These are phyloP conservation scores for Bilobella aurantiaca DNA, from an alignment of 1,140 invertebrate genomes.

Conservation along the genomic window DNA sequence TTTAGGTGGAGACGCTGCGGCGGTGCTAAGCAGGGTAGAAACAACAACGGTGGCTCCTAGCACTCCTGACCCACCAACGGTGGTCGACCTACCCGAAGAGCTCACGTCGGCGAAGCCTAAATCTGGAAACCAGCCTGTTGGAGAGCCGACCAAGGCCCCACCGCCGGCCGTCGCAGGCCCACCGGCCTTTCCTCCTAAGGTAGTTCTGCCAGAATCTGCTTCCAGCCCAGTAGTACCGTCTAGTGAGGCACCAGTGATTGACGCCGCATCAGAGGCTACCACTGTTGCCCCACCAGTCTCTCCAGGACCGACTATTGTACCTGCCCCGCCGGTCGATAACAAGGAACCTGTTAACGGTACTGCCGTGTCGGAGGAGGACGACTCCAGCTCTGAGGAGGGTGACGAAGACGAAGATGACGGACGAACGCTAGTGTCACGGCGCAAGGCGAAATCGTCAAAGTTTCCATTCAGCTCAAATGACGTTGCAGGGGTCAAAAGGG, in stretches of 20 bases:
- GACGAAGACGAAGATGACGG: neutral
- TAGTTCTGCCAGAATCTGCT: neutral
- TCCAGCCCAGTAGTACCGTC: neutral
- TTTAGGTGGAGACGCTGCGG: neutral
- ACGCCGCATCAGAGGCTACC: no score
- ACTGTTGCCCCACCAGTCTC: neutral
- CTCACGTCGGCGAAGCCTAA: neutral
- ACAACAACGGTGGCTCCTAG: neutral
- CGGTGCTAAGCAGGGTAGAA: neutral
- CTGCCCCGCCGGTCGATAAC: no score
- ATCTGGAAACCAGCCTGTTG: neutral
- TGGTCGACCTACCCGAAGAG: no score
- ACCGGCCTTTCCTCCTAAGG: neutral
- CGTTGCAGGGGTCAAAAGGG: neutral
- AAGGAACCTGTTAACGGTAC: no score
- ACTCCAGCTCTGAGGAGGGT: conserved; percentile 4
- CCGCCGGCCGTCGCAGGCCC: neutral
- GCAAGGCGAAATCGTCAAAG: neutral
- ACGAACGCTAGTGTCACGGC: no score
- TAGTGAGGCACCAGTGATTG: neutral
- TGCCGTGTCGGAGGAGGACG: neutral
- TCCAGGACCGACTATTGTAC: neutral
- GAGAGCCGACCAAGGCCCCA: neutral
- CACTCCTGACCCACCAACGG: no score
- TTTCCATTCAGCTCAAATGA: neutral